Percentiles rank a stretch among this genome's conserved stretches.
Conservation (phyloP, 2,888 invertebrate species). For the Trisateles emortualis region DNA sequence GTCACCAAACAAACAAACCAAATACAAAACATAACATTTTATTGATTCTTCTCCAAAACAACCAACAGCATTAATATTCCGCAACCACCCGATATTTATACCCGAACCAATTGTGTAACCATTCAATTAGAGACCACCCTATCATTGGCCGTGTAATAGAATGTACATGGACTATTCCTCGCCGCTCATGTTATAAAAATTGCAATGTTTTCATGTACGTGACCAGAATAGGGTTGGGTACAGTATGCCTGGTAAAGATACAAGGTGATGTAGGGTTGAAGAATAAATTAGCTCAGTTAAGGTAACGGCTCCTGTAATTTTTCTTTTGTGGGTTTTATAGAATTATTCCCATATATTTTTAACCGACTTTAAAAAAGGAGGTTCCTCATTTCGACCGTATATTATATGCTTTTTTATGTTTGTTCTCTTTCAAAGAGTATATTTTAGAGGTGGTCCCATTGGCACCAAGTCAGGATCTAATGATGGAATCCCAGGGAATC, state of each 20-base stretch:
- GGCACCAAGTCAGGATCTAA: too few species aligned
- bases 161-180: constrained; percentile 27
- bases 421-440: too few species aligned
- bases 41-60: constrained; percentile 3
- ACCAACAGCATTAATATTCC: constrained; percentile 13
- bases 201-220: constrained; percentile 65
- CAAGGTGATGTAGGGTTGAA: constrained; percentile 5
- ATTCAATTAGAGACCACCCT: constrained; percentile 33
- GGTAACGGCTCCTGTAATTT: not conserved
- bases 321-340: not conserved
- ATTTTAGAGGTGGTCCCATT: too few species aligned
- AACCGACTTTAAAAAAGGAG: too few species aligned
- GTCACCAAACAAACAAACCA: not conserved
- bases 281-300: not conserved
- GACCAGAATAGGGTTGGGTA: constrained; percentile 44
- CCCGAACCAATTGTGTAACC: constrained; percentile 9
- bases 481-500: too few species aligned
- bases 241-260: not conserved
- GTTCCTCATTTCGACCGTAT: too few species aligned
- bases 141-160: constrained; percentile 28
- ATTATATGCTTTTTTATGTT: too few species aligned
- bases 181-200: constrained; percentile 61
- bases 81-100: constrained; percentile 12
- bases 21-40: not conserved
- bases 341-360: not conserved